phyloP scores from a whole-genome alignment of 35 echinoderm and acorn worm species.

The Apostichopus californicus region DNA sequence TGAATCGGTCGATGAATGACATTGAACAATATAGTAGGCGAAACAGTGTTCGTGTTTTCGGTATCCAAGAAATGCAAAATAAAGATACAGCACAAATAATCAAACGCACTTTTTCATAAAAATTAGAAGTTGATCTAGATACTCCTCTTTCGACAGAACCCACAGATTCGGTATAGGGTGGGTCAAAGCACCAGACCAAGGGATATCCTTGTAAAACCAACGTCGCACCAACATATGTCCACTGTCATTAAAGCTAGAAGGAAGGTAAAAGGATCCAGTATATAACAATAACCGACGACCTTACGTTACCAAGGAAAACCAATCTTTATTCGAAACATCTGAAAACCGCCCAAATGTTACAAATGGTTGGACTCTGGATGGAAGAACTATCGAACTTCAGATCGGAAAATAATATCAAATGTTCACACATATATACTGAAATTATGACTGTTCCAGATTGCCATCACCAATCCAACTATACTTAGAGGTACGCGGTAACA shows the following conservation, averaged over 20 bases:
- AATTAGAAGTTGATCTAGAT: background rate
- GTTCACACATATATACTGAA: too few relatives aligned
- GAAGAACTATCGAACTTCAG: too few relatives aligned
- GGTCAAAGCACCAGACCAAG: background rate
- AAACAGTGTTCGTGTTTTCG: background rate
- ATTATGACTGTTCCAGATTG: too few relatives aligned
- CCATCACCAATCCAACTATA: too few relatives aligned
- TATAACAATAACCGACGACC: background rate
- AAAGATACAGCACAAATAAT: background rate
- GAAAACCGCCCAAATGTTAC: too few relatives aligned
- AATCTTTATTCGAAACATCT: too few relatives aligned
- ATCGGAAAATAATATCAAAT: too few relatives aligned
- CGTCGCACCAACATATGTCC: too few relatives aligned
- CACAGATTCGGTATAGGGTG: background rate
- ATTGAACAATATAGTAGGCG: background rate
- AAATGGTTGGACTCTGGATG: too few relatives aligned
- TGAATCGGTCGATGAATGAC: background rate
- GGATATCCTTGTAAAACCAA: background rate
- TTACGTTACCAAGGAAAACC: background rate
- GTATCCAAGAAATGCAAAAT: background rate
- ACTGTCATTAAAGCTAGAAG: too few relatives aligned
- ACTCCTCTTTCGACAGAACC: background rate
- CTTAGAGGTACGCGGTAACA: too few relatives aligned
- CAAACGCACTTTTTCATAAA: background rate
- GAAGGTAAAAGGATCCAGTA: too few relatives aligned